Evolutionary conservation across 2,888 invertebrate species (phyloP).

Genomic region (Nemotelus pantherinus): DNA sequence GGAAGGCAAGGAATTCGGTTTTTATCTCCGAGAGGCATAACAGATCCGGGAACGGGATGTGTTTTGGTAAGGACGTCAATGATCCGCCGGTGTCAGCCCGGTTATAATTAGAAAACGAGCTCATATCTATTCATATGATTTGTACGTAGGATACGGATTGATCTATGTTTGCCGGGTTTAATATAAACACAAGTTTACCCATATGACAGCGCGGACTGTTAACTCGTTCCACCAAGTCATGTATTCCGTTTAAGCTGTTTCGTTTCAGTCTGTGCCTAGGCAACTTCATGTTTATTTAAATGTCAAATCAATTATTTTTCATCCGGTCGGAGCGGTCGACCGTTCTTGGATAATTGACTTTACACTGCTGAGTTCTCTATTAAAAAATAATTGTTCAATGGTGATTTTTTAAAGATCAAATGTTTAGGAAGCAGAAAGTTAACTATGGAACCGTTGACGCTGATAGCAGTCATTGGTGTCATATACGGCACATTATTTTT

Average conservation of each 20-base stretch:
- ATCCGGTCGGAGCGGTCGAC: background rate
- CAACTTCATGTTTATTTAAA: constrained; percentile 19
- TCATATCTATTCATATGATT: too few relatives aligned
- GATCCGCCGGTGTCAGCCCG: constrained; percentile 24
- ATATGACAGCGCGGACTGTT: too few relatives aligned
- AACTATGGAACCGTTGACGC: constrained; percentile 73
- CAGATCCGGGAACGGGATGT: constrained; percentile 82
- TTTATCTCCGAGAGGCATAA: constrained; percentile 82
- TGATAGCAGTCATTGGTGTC: constrained; percentile 70
- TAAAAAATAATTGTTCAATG: background rate
- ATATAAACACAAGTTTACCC: too few relatives aligned
- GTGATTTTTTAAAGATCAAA: background rate
- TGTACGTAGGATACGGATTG: too few relatives aligned
- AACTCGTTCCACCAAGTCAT: too few relatives aligned
- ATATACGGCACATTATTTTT: constrained; percentile 78
- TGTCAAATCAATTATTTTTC: constrained; percentile 21
- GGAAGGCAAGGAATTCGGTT: constrained; percentile 87
- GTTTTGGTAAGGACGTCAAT: constrained; percentile 71
- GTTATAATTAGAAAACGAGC: background rate
- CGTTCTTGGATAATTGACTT: too few relatives aligned
- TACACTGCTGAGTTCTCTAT: too few relatives aligned
- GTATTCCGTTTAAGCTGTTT: too few relatives aligned
- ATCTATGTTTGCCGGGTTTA: too few relatives aligned
- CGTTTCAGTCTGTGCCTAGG: background rate
- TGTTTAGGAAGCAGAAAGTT: background rate